Conservation (phyloP, 1,140 invertebrate species). For the Tribolium madens region DNA sequence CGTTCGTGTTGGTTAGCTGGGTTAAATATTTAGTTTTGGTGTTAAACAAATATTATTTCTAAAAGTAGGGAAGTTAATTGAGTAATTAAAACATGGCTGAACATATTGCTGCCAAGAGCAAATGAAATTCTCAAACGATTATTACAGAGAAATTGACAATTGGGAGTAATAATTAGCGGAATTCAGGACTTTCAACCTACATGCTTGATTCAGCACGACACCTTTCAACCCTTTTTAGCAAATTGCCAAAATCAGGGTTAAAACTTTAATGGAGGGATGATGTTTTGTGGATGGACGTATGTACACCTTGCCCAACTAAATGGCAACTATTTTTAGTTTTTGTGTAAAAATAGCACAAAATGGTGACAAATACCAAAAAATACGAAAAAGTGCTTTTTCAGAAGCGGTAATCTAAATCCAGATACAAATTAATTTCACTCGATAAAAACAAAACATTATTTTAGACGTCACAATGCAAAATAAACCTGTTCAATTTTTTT, state of each 20-base stretch:
- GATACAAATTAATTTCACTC: too few relatives aligned
- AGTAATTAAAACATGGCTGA: neutral
- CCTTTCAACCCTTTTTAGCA: neutral
- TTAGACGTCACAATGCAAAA: too few relatives aligned
- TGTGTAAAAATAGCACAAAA: too few relatives aligned
- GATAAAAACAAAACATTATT: too few relatives aligned
- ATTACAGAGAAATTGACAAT: neutral
- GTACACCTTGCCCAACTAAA: too few relatives aligned
- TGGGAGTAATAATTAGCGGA: neutral
- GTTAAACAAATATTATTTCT: neutral
- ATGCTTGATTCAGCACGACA: neutral
- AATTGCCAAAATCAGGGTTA: slow-evolving; percentile 17
- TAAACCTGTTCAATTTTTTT: too few relatives aligned
- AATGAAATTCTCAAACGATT: neutral
- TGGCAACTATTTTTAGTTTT: too few relatives aligned
- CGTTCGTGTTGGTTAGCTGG: neutral
- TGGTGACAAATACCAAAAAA: too few relatives aligned
- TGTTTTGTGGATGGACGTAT: neutral
- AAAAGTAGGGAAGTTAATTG: neutral
- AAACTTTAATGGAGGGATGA: slow-evolving; percentile 18
- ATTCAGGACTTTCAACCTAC: neutral
- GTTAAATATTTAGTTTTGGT: neutral
- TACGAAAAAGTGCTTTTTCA: too few relatives aligned
- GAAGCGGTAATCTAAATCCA: too few relatives aligned
- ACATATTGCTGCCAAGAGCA: neutral